Evolutionary conservation across 1,140 invertebrate species (phyloP).

Genomic region (Ooceraea biroi): DNA sequence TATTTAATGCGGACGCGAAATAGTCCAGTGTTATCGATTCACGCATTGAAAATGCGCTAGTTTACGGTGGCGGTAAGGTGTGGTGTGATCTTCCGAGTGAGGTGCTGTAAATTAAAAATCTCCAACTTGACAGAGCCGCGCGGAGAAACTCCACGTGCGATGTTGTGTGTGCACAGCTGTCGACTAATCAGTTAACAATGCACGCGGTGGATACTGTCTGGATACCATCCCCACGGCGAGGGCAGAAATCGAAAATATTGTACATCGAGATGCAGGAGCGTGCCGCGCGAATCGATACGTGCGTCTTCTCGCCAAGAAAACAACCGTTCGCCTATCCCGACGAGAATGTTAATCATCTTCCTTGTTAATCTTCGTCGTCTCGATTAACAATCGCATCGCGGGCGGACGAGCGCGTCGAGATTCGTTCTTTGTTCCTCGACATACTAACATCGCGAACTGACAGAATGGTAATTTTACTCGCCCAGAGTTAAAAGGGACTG

Average conservation of each 20-base stretch:
- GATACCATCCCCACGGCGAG: background rate
- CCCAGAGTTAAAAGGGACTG: no score
- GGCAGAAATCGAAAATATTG: constrained; percentile 22
- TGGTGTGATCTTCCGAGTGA: constrained; percentile 10
- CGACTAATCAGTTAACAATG: constrained; percentile 42
- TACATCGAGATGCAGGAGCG: constrained; percentile 35
- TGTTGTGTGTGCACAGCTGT: constrained; percentile 51
- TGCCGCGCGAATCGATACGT: constrained; percentile 2
- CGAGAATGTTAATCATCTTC: constrained; percentile 17
- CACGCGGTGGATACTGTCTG: constrained; percentile 43
- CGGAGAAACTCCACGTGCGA: constrained; percentile 16
- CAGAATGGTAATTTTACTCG: no score
- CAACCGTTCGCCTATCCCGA: constrained; percentile 24
- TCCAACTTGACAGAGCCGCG: constrained; percentile 8
- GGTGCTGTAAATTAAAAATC: constrained; percentile 54
- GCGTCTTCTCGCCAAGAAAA: constrained; percentile 25
- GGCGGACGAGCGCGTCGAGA: no score
- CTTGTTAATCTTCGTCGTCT: no score
- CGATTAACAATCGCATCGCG: no score
- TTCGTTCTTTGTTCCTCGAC: no score
- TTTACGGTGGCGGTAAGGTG: background rate
- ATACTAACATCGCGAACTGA: no score
- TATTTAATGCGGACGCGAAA: constrained; percentile 42
- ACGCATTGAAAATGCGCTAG: constrained; percentile 7
- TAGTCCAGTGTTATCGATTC: constrained; percentile 18